Percentiles rank a stretch among this genome's conserved stretches.
These are phyloP conservation scores for Aradophagus sp. DNA, from an alignment of 1,140 invertebrate species.

Conservation along the genomic window DNA sequence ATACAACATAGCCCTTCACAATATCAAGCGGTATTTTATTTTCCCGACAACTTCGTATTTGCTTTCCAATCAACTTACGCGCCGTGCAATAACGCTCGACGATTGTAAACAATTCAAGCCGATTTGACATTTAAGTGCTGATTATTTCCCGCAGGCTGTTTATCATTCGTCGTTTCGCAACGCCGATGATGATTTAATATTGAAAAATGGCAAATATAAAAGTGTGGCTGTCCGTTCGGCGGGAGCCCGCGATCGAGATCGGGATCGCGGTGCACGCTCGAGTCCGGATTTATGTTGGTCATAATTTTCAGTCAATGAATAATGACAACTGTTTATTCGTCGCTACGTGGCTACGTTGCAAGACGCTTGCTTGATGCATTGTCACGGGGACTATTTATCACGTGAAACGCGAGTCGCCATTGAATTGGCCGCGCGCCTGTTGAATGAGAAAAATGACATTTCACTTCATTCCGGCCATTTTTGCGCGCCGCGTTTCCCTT, in stretches of 20 bases:
- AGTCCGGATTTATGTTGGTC: slow-evolving; percentile 32
- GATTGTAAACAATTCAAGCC: too few species aligned
- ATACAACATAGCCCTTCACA: too few species aligned
- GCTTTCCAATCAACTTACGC: too few species aligned
- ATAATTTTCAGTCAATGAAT: slow-evolving; percentile 51
- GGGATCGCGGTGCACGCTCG: slow-evolving; percentile 3
- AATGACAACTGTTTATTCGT: slow-evolving; percentile 47
- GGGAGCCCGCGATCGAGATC: too few species aligned
- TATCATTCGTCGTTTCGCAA: too few species aligned
- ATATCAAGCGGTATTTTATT: too few species aligned
- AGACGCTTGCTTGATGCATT: slow-evolving; percentile 44
- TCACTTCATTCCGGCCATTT: slow-evolving; percentile 49
- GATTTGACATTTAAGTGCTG: too few species aligned
- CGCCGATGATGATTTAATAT: too few species aligned
- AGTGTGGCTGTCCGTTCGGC: too few species aligned
- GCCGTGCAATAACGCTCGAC: too few species aligned
- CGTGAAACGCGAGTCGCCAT: slow-evolving; percentile 51
- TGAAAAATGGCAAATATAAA: background rate
- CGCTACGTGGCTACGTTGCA: slow-evolving; percentile 32
- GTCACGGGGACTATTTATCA: slow-evolving; percentile 50
- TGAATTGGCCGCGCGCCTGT: slow-evolving; percentile 44
- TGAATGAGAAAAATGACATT: slow-evolving; percentile 47
- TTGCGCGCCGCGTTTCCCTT: slow-evolving; percentile 41
- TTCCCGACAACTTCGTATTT: too few species aligned
- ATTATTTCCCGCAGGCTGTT: too few species aligned